Evolutionary conservation across 2,888 invertebrate genomes (phyloP).

Genomic region (Taenaris catops): DNA sequence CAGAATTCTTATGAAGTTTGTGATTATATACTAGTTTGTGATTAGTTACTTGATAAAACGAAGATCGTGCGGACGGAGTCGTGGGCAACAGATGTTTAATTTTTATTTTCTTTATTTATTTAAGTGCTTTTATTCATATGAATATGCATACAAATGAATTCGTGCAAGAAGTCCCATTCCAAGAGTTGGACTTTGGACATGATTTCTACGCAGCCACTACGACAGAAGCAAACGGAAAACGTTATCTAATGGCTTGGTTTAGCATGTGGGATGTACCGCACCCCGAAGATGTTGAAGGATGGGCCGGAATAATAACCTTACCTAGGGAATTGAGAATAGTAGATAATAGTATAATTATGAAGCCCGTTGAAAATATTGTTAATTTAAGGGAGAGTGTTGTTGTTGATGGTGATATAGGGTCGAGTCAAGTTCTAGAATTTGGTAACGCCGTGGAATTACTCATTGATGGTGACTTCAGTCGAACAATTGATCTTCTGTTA

Average conservation of each 20-base stretch:
- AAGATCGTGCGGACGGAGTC: no score
- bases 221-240: conserved; percentile 46
- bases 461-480: conserved; percentile 38
- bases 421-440: conserved; percentile 34
- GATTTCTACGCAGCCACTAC: conserved; percentile 73
- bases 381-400: conserved; percentile 38
- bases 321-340: conserved; percentile 52
- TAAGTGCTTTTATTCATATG: no score
- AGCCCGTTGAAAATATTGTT: conserved; percentile 46
- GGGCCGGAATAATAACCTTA: conserved; percentile 66
- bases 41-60: no score
- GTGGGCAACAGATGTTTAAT: no score
- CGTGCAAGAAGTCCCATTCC: conserved; percentile 47
- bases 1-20: no score
- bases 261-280: conserved; percentile 61
- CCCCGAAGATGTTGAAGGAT: conserved; percentile 59
- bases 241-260: conserved; percentile 63
- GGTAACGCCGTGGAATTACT: conserved; percentile 53
- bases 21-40: no score
- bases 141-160: conserved; percentile 60
- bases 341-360: conserved; percentile 47
- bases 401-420: conserved; percentile 33
- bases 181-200: conserved; percentile 67
- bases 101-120: no score
- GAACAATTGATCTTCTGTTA: conserved; percentile 43